These are phyloP conservation scores for Icerya purchasi DNA, from an alignment of 2,888 invertebrate genomes.

Conservation along the genomic window DNA sequence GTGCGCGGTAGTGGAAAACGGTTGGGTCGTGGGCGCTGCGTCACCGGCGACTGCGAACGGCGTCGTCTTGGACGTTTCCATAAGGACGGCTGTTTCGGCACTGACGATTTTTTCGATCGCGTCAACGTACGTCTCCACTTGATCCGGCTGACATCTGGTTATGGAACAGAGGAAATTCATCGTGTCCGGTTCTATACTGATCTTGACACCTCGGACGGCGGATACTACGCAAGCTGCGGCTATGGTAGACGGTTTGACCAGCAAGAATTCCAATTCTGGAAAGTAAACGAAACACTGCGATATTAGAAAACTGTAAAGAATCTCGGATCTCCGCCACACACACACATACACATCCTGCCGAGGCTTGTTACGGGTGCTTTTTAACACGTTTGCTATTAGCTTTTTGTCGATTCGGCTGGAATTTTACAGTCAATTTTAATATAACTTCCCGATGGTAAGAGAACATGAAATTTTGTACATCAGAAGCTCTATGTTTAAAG, in stretches of 20 bases:
- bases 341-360: too few species aligned
- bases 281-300: conserved; percentile 4
- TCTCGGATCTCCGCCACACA: neutral
- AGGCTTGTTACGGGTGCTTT: too few species aligned
- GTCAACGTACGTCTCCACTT: conserved; percentile 5
- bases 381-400: too few species aligned
- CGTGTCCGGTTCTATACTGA: conserved; percentile 5
- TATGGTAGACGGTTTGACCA: conserved; percentile 7
- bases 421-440: too few species aligned
- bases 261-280: too few species aligned
- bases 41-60: neutral
- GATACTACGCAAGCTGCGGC: conserved; percentile 10
- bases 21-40: neutral
- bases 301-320: neutral
- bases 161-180: conserved; percentile 8
- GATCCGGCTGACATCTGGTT: conserved; percentile 5
- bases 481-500: too few species aligned
- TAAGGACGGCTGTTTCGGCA: neutral
- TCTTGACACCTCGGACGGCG: conserved; percentile 9
- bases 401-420: too few species aligned
- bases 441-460: too few species aligned
- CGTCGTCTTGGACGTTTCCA: neutral
- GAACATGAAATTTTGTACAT: too few species aligned
- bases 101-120: conserved; percentile 9
- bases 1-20: too few species aligned